Evolutionary conservation across 2,113 vertebrate genomes (phyloP).

Genomic region (Hydrochoerus hydrochaeris): DNA sequence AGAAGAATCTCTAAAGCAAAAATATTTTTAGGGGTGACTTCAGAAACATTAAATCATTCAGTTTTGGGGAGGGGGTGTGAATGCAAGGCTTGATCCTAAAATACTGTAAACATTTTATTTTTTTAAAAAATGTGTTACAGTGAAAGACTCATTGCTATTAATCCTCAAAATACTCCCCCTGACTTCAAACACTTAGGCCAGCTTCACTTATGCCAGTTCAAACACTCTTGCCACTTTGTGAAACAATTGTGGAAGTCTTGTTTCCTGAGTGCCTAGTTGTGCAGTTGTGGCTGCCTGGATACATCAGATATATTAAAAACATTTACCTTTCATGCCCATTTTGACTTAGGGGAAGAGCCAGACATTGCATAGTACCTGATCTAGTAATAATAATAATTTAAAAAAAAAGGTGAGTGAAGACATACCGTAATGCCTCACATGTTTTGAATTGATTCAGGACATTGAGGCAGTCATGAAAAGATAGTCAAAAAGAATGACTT

Average conservation of each 20-base stretch:
- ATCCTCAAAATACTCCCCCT: neutral
- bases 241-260: neutral
- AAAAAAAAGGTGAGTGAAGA: neutral
- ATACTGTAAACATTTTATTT: neutral
- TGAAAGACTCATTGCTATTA: neutral
- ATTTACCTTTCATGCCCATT: too few relatives aligned
- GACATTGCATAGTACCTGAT: neutral
- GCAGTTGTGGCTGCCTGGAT: neutral
- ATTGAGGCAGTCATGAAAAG: neutral
- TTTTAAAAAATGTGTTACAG: neutral
- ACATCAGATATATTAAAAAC: neutral
- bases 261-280: neutral
- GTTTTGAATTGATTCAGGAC: neutral
- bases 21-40: conserved; percentile 13
- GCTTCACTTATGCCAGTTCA: neutral
- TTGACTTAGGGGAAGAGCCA: neutral
- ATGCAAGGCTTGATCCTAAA: neutral
- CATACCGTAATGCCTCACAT: neutral
- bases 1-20: neutral
- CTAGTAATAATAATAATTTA: neutral
- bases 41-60: neutral
- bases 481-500: neutral
- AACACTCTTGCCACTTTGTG: too few relatives aligned
- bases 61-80: neutral
- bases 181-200: neutral